These are phyloP conservation scores for Eudemis profundana DNA, from an alignment of 2,888 invertebrate genomes.

Conservation along the genomic window DNA sequence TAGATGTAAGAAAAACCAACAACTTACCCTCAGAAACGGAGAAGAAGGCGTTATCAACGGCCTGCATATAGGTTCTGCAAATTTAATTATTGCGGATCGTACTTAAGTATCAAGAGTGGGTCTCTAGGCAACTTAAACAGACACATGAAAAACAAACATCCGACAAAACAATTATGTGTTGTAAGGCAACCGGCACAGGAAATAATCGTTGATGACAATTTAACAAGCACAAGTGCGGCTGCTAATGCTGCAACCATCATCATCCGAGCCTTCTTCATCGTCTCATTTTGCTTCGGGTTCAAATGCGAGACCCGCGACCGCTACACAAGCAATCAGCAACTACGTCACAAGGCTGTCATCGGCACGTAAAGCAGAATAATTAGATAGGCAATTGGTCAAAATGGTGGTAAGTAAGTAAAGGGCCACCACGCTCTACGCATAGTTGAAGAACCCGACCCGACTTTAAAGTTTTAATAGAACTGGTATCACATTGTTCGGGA, in stretches of 20 bases:
- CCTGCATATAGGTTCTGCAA: no score
- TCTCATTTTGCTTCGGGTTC: neutral
- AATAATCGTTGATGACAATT: no score
- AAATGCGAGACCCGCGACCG: neutral
- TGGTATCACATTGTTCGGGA: constrained; percentile 11
- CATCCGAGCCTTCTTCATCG: neutral
- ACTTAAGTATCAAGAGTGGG: neutral
- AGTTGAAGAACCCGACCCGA: constrained; percentile 13
- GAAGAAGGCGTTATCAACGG: no score
- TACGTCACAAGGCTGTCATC: neutral
- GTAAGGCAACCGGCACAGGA: no score
- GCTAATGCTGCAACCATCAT: no score
- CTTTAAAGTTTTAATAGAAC: constrained; percentile 5
- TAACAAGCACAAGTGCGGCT: neutral
- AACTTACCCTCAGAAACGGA: no score
- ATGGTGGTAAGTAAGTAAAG: constrained; percentile 22
- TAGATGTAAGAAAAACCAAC: no score
- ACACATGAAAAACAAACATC: no score
- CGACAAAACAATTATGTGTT: no score
- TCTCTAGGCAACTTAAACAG: no score
- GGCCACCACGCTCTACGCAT: constrained; percentile 12
- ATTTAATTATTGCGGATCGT: neutral
- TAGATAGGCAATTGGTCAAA: constrained; percentile 11
- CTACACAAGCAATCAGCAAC: neutral
- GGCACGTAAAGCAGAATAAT: constrained; percentile 3